Base-by-base conservation (phyloP, 2,113 vertebrate genomes). In the Alethe castanea region DNA sequence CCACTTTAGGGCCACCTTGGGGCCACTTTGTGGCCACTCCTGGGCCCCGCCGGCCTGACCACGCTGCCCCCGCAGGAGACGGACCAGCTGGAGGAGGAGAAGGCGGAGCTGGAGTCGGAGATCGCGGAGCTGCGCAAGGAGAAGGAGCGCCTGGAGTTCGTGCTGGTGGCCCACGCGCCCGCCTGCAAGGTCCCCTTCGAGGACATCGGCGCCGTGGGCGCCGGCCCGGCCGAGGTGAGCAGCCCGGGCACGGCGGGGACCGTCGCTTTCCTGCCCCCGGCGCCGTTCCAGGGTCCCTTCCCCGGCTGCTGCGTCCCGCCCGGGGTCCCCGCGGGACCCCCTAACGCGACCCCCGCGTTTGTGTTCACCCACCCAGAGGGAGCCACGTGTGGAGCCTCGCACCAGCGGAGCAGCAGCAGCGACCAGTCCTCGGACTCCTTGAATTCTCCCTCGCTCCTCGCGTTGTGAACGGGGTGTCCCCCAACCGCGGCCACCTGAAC, bases 331-430 rank as follows among this genome's bases (percentile, higher is more conserved):
- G 97, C 97, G 98, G 98, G 95, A 97, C 98, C 98, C 33, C 98
- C 98, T 98, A 99, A 98, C 81, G 81, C 81, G 4, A 44, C 98
- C 98, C 99, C 99, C 98, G 98, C 99, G 98, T 99, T 99, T 99
- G 99, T 99, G 97, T 99, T 99, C 99, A 99, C 99, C 99, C 99
- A 99, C 98, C 99, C 99, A 99, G 99, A 99, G 98, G 99, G 98
- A 99, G 78, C 97, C 86, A 92, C 98, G 97, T 99, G 99, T 96
- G 98, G 99, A 98, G 98, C 98, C 98, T 98, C 98, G 92, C 98
- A 98, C 97, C 99, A 99, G 98, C 98, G 99, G 98, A 98, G 98
- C 99, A 99, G 99, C 98, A 99, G 98, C 98, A 99, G 98, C 97
- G 99, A 99, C 98, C 98, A 99, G 97, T 97, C 98, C 95, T 99